Conservation (phyloP, 2,113 vertebrate genomes). For the Melozone crissalis region DNA sequence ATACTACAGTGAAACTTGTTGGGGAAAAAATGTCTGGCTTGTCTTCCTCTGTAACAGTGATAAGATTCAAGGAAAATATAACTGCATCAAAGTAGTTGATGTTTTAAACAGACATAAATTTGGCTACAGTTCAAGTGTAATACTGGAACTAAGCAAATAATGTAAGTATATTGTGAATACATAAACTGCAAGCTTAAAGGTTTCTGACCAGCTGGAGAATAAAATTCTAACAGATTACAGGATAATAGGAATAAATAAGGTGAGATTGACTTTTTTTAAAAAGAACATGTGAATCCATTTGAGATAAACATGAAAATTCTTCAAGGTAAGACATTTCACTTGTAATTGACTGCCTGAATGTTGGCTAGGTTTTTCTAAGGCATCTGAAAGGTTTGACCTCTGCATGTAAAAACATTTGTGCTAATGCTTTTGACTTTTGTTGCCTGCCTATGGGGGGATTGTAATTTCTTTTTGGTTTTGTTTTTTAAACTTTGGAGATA, state of each 20-base stretch:
- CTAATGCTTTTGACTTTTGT: not conserved
- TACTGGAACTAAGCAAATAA: not conserved
- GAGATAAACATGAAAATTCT: not conserved
- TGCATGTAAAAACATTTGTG: not conserved
- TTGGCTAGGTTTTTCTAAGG: not conserved
- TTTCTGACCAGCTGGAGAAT: not conserved
- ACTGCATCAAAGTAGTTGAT: not conserved
- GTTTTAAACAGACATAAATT: not conserved
- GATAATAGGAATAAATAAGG: not conserved
- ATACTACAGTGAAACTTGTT: not conserved
- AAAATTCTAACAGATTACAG: not conserved
- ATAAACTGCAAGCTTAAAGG: not conserved
- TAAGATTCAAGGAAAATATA: not conserved
- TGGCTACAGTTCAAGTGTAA: not conserved
- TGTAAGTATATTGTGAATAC: not conserved
- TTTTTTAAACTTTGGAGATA: not conserved
- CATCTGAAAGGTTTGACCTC: not conserved
- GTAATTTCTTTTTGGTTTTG: not conserved
- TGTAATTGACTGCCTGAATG: not conserved
- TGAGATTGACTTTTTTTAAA: not conserved
- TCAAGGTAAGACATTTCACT: not conserved
- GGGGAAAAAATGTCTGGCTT: not conserved
- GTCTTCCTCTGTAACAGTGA: not conserved
- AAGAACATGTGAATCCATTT: not conserved
- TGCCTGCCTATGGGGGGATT: not conserved